Evolutionary conservation across 2,113 vertebrate genomes (phyloP).

Genomic region (Struthidea cinerea): DNA sequence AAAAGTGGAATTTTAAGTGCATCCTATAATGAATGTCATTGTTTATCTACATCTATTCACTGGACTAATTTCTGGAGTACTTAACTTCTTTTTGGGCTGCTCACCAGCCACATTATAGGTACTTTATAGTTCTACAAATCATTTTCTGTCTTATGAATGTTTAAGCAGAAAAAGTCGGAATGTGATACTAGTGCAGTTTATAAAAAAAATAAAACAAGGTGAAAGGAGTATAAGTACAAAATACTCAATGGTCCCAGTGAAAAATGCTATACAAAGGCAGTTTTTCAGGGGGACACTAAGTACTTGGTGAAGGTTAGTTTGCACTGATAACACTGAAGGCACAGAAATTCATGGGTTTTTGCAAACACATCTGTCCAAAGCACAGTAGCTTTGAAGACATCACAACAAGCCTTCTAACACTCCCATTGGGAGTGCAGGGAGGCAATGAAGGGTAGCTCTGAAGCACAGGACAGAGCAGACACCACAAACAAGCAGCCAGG

Average conservation of each 20-base stretch:
- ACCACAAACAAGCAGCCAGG: not conserved
- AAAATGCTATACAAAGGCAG: not conserved
- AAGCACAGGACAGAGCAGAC: not conserved
- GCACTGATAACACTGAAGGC: not conserved
- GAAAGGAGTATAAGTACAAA: not conserved
- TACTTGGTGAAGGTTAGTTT: not conserved
- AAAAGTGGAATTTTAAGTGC: not conserved
- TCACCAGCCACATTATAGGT: not conserved
- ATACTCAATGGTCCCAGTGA: not conserved
- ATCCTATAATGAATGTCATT: not conserved
- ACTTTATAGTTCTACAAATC: not conserved
- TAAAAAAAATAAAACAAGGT: not conserved
- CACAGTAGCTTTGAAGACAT: not conserved
- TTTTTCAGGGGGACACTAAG: not conserved
- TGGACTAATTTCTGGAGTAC: not conserved
- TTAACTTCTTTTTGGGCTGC: not conserved
- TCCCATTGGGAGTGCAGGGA: rapidly evolving
- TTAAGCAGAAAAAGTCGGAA: not conserved
- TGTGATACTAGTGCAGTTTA: not conserved
- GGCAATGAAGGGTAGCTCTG: not conserved
- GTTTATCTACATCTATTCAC: not conserved
- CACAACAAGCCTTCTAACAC: not conserved
- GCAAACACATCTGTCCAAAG: not conserved
- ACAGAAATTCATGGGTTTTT: not conserved
- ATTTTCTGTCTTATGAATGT: not conserved